Evolutionary conservation across 2,113 vertebrate species (phyloP).

Genomic region (Azemiops feae): DNA sequence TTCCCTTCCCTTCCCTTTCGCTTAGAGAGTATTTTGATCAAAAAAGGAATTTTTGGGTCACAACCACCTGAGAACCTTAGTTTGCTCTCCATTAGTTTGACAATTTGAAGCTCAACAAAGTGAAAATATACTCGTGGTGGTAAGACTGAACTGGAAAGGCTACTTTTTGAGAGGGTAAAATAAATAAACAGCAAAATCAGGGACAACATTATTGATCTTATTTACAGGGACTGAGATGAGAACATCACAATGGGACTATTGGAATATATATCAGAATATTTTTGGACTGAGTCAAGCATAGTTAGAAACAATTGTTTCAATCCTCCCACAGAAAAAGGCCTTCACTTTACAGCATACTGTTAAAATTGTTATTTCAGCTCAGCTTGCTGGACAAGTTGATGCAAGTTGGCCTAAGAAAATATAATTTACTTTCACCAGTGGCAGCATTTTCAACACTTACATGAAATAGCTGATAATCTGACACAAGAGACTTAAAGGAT

Average conservation of each 20-base stretch:
- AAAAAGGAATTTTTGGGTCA: background rate
- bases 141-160: background rate
- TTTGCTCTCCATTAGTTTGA: background rate
- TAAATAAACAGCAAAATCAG: background rate
- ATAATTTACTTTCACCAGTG: conserved; percentile 68
- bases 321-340: conserved; percentile 41
- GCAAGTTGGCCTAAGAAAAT: conserved; percentile 69
- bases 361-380: conserved; percentile 62
- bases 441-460: conserved; percentile 70
- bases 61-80: background rate
- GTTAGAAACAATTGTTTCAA: conserved; percentile 48
- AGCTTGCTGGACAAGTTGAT: conserved; percentile 70
- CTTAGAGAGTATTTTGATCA: background rate
- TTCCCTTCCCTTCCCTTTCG: too few species aligned
- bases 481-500: conserved; percentile 67
- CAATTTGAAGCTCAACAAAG: background rate
- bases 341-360: conserved; percentile 57
- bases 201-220: background rate
- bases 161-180: background rate
- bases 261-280: background rate
- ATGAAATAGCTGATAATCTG: conserved; percentile 75
- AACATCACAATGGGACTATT: background rate
- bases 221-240: background rate
- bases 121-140: background rate
- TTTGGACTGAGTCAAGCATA: background rate